These are phyloP conservation scores for Aleiodes sp. DNA, from an alignment of 1,140 invertebrate species.

Conservation along the genomic window DNA sequence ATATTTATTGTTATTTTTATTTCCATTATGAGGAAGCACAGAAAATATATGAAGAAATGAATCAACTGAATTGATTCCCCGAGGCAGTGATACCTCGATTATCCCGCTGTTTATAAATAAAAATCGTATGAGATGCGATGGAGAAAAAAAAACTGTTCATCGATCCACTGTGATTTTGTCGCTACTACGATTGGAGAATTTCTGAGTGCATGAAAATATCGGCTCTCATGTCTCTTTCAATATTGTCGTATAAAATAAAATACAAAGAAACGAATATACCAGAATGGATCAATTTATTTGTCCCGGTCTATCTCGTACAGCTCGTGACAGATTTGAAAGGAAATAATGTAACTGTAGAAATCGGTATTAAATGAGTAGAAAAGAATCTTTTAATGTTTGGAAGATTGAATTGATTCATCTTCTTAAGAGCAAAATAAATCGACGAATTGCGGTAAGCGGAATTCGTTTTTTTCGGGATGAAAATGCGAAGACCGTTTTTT, in stretches of 20 bases:
- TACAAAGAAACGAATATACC: conserved; percentile 3
- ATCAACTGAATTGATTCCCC: not conserved
- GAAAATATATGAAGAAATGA: not conserved
- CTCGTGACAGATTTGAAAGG: conserved; percentile 8
- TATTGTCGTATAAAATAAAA: conserved; percentile 5
- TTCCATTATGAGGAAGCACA: no score
- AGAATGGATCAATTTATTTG: conserved; percentile 16
- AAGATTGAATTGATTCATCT: conserved; percentile 1
- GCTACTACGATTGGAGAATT: conserved; percentile 1
- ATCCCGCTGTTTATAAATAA: conserved; percentile 15
- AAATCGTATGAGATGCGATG: not conserved
- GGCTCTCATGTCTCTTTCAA: conserved; percentile 10
- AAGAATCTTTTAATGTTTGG: not conserved
- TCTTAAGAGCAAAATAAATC: no score
- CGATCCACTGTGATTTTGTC: not conserved
- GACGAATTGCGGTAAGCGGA: no score
- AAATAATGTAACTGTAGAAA: not conserved
- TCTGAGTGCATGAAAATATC: not conserved
- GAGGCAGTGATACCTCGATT: not conserved
- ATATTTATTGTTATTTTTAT: no score
- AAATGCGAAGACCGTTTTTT: no score
- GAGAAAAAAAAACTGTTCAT: not conserved
- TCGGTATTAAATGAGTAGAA: not conserved
- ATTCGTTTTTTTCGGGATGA: no score
- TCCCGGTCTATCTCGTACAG: not conserved